phyloP scores from a whole-genome alignment of 2,888 invertebrate genomes.

The Drosophila infuscata region DNA sequence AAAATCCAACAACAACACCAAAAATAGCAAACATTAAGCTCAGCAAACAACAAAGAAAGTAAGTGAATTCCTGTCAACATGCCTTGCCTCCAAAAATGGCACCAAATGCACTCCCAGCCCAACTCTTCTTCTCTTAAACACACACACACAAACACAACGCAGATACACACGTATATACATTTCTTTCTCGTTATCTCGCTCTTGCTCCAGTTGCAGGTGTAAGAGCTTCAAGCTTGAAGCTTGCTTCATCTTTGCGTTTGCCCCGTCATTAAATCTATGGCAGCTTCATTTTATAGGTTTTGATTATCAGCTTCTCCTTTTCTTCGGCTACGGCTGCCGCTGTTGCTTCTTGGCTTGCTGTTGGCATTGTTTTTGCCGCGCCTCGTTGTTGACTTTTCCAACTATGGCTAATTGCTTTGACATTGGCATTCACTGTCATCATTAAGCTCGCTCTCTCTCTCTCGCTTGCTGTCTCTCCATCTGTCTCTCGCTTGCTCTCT shows the following conservation, averaged over 20 bases:
- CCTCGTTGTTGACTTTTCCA: slow-evolving; percentile 70
- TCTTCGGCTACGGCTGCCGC: slow-evolving; percentile 17
- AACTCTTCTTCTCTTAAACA: slow-evolving; percentile 18
- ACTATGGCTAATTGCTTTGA: slow-evolving; percentile 81
- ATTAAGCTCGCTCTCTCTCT: slow-evolving; percentile 32
- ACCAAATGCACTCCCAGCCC: slow-evolving; percentile 37
- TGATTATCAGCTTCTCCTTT: slow-evolving; percentile 37
- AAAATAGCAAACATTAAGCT: slow-evolving; percentile 22
- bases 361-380: slow-evolving; percentile 52
- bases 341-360: slow-evolving; percentile 29
- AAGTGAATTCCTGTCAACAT: slow-evolving; percentile 71
- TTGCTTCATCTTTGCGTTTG: slow-evolving; percentile 40
- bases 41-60: slow-evolving; percentile 69
- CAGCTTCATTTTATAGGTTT: slow-evolving; percentile 54
- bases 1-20: slow-evolving; percentile 18
- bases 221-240: slow-evolving; percentile 26
- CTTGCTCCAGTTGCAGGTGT: slow-evolving; percentile 73
- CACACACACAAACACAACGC: slow-evolving; percentile 3
- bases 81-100: slow-evolving; percentile 70
- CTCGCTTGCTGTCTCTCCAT: not conserved
- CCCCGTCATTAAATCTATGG: slow-evolving; percentile 71
- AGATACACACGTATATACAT: not conserved
- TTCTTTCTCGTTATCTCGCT: slow-evolving; percentile 24
- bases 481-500: slow-evolving; percentile 3
- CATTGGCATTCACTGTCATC: slow-evolving; percentile 71